Conservation (phyloP, 2,888 invertebrate genomes). For the Teinopalpus imperialis region DNA sequence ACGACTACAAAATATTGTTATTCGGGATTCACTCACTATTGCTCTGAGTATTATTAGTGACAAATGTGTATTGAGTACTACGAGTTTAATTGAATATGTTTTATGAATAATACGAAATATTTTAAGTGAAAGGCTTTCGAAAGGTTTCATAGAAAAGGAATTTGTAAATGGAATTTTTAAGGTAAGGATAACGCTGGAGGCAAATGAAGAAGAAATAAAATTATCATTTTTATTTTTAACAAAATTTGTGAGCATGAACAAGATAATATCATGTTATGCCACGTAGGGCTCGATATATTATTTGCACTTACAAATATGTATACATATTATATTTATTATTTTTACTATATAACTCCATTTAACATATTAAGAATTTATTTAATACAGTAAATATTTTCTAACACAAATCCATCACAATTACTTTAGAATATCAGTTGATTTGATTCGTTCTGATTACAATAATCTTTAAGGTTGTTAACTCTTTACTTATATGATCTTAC, state of each 20-base stretch:
- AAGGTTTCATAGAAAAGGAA: too few relatives aligned
- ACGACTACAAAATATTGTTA: too few relatives aligned
- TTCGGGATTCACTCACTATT: too few relatives aligned
- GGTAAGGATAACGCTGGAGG: too few relatives aligned
- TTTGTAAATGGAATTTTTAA: too few relatives aligned
- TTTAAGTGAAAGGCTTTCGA: too few relatives aligned
- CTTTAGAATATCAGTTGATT: conserved; percentile 80
- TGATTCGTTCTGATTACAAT: conserved; percentile 65
- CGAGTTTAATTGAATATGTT: too few relatives aligned
- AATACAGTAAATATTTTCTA: conserved; percentile 59
- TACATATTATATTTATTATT: conserved; percentile 32
- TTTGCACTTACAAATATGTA: conserved; percentile 25
- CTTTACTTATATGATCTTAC: conserved; percentile 33
- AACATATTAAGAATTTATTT: conserved; percentile 46
- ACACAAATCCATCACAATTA: conserved; percentile 37
- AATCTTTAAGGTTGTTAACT: conserved; percentile 42
- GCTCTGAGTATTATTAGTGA: too few relatives aligned
- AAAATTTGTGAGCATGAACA: conserved; percentile 24
- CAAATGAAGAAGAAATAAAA: not conserved
- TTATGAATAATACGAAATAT: too few relatives aligned
- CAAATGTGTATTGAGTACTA: too few relatives aligned
- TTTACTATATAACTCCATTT: conserved; percentile 31
- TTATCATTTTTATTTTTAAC: conserved; percentile 20
- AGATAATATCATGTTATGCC: conserved; percentile 17
- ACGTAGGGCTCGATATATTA: conserved; percentile 15